Evolutionary conservation across 2,888 invertebrate species (phyloP).

Genomic region (Leptura quadrifasciata): DNA sequence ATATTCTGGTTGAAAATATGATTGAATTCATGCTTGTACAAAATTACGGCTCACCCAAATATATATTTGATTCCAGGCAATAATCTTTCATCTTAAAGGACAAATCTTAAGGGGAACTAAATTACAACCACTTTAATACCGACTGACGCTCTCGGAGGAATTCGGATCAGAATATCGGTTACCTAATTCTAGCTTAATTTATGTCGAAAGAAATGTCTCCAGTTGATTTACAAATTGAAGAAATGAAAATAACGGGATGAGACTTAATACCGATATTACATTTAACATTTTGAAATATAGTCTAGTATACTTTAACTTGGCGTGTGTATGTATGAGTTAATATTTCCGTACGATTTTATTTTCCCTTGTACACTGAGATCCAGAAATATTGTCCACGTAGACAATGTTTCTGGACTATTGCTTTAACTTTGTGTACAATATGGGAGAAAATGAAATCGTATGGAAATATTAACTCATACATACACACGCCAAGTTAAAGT

Average conservation of each 20-base stretch:
- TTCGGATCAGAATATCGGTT: constrained; percentile 14
- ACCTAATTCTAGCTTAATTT: constrained; percentile 5
- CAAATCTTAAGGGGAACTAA: constrained; percentile 13
- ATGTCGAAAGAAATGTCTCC: neutral
- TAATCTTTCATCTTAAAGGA: neutral
- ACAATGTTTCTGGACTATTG: too few relatives aligned
- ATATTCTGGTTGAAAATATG: neutral
- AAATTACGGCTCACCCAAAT: neutral
- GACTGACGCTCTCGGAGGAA: constrained; percentile 7
- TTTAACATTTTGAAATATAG: too few relatives aligned
- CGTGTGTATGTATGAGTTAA: too few relatives aligned
- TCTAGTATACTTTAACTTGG: too few relatives aligned
- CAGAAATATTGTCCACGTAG: too few relatives aligned
- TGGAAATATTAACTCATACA: too few relatives aligned
- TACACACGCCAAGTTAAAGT: too few relatives aligned
- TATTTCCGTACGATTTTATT: too few relatives aligned
- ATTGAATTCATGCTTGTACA: constrained; percentile 2
- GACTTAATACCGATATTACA: too few relatives aligned
- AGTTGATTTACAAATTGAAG: neutral
- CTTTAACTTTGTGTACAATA: too few relatives aligned
- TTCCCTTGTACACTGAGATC: too few relatives aligned
- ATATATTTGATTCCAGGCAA: neutral
- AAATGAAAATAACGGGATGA: neutral
- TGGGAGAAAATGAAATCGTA: too few relatives aligned
- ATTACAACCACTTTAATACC: constrained; percentile 32